Evolutionary conservation across 2,888 invertebrate species (phyloP).

Genomic region (Enchytraeus crypticus): DNA sequence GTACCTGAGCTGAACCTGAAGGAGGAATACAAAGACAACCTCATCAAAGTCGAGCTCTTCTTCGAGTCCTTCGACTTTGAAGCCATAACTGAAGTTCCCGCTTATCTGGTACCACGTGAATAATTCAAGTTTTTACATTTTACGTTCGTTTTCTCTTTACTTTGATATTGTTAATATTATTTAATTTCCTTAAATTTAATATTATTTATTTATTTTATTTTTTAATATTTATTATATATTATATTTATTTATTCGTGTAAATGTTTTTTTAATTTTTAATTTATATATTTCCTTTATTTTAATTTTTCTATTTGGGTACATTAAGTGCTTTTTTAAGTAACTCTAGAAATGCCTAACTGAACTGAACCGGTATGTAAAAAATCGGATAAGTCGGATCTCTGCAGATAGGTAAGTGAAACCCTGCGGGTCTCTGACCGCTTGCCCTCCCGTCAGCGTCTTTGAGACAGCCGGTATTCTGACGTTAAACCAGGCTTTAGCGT

Average conservation of each 20-base stretch:
- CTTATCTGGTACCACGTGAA: conserved; percentile 9
- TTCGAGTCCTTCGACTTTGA: conserved; percentile 19
- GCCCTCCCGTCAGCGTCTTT: no score
- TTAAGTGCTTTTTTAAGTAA: no score
- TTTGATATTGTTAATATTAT: background rate
- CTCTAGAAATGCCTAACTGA: no score
- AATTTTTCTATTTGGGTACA: no score
- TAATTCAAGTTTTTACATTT: background rate
- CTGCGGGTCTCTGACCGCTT: no score
- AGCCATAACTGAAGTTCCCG: conserved; percentile 10
- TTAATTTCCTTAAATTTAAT: background rate
- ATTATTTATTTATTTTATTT: no score
- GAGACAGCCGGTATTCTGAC: no score
- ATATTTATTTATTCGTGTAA: background rate
- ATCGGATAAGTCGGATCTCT: no score
- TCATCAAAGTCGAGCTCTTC: conserved; percentile 14
- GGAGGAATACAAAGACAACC: conserved; percentile 14
- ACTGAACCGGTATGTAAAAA: no score
- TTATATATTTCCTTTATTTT: background rate
- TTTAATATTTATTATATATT: background rate
- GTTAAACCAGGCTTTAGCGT: no score
- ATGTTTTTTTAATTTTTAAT: background rate
- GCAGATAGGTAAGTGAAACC: no score
- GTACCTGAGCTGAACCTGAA: conserved; percentile 9
- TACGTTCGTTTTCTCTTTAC: background rate